Base-by-base conservation (phyloP, 2,888 invertebrate genomes). In the Aplocera efformata region DNA sequence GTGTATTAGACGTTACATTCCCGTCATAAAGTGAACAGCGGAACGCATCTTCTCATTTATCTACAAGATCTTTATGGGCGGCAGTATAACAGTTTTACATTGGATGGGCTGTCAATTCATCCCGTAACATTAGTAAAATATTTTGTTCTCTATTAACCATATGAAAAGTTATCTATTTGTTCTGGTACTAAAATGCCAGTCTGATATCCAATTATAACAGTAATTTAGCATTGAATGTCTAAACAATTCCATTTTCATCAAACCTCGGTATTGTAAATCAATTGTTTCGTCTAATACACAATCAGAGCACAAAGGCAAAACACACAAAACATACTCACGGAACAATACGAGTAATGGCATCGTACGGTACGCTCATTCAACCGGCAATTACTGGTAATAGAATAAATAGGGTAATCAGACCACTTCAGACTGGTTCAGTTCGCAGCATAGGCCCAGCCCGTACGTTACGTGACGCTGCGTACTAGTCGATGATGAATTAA, bases 401-500 rank as follows among this genome's bases (percentile, higher is more conserved):
- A 86, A 85, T 86, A 86, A 86, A 84, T 83, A 76, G 84, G 75
- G 82, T 85, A 85, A 86, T 88, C 84, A 86, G 76, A 64, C 73
- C 79, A 82, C 83, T 86, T 82, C 83, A 77, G 46, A 35, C 32
- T n/a, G 20, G 36, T 38, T 47, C 13, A 5, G 21, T 9, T 10
- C 22, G 9, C 25, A 10, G 22, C 21, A 36, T 22, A 30, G n/a
- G 31, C 32, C 8, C 20, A 7, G 31, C 32, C 8, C 20, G 37
- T 37, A 34, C 33, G 35, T 30, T 30, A 20, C 27, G 35, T 32
- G 21, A 37, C 34, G 10, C n/a, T n/a, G 13, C 20, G n/a, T n/a
- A n/a, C n/a, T n/a, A n/a, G n/a, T n/a, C n/a, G n/a, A n/a, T n/a
- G n/a, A n/a, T n/a, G n/a, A n/a, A n/a, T n/a, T n/a, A n/a, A n/a